Base-by-base conservation (phyloP, 2,888 invertebrate genomes). In the Phalangium opilio region DNA sequence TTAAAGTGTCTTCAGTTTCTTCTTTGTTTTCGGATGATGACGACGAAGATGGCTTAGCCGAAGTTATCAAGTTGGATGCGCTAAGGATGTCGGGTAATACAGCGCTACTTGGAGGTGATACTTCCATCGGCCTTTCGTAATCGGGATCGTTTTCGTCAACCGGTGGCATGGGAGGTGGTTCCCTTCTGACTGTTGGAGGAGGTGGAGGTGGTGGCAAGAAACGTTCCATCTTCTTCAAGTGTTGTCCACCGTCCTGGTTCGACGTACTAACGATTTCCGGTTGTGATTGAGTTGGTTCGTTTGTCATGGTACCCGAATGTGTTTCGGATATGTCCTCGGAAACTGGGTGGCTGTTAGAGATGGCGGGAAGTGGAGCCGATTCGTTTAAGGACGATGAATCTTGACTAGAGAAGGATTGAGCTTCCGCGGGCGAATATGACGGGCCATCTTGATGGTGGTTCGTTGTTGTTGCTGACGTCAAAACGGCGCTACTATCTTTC, bases 1-100 rank as follows among this genome's bases (percentile, higher is more conserved):
- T 56, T 14, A 56, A 46, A 21, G 50, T 51, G 19, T 27, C 54
- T 54, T 41, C 53, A 52, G n/a, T 52, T 57, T 43, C 27, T 3
- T 17, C 15, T 43, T 15, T 3, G n/a, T 15, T 33, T 8, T 32
- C n/a, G 15, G 43, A 27, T 11, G 38, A 48, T 8, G 14, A 39
- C 10, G 43, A 32, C n/a, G 32, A 12, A 12, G 27, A 11, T n/a
- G 43, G 10, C 20, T 7, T 11, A 32, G 32, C 18, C 15, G 43
- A n/a, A 12, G 42, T 14, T 33, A 14, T 14, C 34, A 27, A 27
- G 27, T 43, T 43, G 43, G 20, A 43, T 7, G 14, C 15, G 15
- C 15, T 15, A 11, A 32, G 11, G 27, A n/a, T 14, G 10, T 19
- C 14, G 17, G 14, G 27, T 18, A 20, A 14, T 19, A 19, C 20